phyloP scores from a whole-genome alignment of 92 coral and sea anemone species.

The Anthopleura xanthogrammica region DNA sequence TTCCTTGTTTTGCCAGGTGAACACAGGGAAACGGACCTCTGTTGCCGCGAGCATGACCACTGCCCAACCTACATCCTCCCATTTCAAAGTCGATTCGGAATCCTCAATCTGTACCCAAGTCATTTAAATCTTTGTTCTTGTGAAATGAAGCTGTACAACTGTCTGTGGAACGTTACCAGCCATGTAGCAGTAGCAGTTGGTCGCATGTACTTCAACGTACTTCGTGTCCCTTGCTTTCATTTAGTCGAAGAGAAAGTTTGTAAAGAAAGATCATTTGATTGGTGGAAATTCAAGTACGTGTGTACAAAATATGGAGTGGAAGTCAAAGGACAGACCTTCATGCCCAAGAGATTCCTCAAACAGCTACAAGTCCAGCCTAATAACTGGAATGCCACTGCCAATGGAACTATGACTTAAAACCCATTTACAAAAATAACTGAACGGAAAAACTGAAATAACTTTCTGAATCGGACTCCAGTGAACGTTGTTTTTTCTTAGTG shows the following conservation, averaged over 20 bases:
- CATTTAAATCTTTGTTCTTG: slow-evolving; percentile 19
- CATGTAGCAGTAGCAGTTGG: slow-evolving; percentile 14
- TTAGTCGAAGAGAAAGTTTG: slow-evolving; percentile 17
- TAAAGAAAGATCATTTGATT: slow-evolving; percentile 4
- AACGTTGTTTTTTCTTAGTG: no score
- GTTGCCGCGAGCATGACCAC: slow-evolving; percentile 34
- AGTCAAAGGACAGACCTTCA: background rate
- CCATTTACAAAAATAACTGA: background rate
- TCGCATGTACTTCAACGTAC: slow-evolving; percentile 24
- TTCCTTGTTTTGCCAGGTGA: slow-evolving; percentile 20
- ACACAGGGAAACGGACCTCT: slow-evolving; percentile 23
- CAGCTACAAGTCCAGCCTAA: background rate
- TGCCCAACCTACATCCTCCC: slow-evolving; percentile 34
- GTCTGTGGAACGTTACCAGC: slow-evolving; percentile 10
- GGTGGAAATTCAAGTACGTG: slow-evolving; percentile 10
- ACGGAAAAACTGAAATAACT: background rate
- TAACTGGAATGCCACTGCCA: background rate
- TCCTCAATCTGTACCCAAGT: slow-evolving; percentile 15
- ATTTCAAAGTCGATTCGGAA: slow-evolving; percentile 11
- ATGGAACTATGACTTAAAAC: background rate
- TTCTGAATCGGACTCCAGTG: no score
- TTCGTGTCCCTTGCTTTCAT: slow-evolving; percentile 27
- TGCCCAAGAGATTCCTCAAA: background rate
- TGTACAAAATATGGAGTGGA: background rate
- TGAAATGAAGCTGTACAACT: slow-evolving; percentile 22